Evolutionary conservation across 2,797 vertebrate genomes (phyloP).

Genomic region (Oryzias dopingdopingensis): DNA sequence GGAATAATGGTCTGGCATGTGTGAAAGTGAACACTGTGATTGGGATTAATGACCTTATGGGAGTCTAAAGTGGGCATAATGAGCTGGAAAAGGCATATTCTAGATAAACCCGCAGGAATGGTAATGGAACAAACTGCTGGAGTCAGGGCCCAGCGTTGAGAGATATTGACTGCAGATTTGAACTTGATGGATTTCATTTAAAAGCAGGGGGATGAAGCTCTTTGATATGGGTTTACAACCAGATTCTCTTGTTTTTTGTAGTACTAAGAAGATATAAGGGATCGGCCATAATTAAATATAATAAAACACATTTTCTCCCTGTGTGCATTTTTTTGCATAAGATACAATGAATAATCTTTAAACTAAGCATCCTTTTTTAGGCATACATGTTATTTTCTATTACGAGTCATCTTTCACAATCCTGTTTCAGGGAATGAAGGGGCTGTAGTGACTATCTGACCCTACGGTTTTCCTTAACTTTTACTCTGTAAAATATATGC

Average conservation of each 20-base stretch:
- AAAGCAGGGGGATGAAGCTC: conserved; percentile 36
- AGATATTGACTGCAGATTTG: conserved; percentile 56
- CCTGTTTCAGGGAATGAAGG: too few relatives aligned
- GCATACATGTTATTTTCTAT: background rate
- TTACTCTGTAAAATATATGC: too few relatives aligned
- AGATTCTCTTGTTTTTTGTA: conserved; percentile 7
- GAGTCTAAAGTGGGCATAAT: conserved; percentile 74
- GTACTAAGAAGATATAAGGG: conserved; percentile 1
- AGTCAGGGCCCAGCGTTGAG: conserved; percentile 42
- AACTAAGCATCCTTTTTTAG: background rate
- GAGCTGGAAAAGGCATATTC: conserved; percentile 75
- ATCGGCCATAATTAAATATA: conserved; percentile 8
- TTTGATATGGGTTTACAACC: conserved; percentile 34
- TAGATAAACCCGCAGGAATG: conserved; percentile 64
- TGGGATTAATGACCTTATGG: conserved; percentile 77
- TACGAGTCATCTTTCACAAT: background rate
- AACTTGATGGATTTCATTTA: conserved; percentile 60
- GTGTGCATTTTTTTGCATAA: background rate
- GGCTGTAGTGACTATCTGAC: too few relatives aligned
- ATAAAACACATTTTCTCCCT: background rate
- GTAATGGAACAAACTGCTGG: conserved; percentile 72
- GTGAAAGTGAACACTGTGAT: conserved; percentile 75
- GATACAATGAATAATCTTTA: background rate
- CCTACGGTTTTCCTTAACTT: too few relatives aligned
- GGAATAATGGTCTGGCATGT: conserved; percentile 73